Conservation (phyloP, 2,113 vertebrate species). For the Gavia stellata region DNA sequence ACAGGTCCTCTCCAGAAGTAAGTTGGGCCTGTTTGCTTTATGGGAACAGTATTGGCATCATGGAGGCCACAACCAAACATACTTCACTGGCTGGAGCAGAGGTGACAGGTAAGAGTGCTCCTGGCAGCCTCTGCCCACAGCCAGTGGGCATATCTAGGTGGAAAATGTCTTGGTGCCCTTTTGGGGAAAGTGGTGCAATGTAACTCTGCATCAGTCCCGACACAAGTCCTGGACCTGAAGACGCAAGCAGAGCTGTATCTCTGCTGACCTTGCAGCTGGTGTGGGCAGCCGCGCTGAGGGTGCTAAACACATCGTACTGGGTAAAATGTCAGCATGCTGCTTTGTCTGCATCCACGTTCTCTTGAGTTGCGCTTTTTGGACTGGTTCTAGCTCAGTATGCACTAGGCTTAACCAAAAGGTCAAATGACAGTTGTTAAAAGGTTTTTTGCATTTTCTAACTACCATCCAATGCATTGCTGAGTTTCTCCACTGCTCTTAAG, state of each 20-base stretch:
- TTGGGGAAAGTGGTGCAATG: neutral
- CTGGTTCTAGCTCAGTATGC: neutral
- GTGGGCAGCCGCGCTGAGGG: neutral
- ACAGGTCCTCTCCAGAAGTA: neutral
- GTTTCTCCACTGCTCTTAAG: neutral
- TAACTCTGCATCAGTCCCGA: rapidly evolving
- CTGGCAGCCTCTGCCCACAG: neutral
- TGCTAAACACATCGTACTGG: rapidly evolving
- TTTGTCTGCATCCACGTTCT: neutral
- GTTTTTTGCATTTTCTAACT: neutral
- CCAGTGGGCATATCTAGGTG: neutral
- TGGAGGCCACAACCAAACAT: neutral
- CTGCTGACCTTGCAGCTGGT: neutral
- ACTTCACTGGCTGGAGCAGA: neutral
- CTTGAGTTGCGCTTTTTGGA: neutral
- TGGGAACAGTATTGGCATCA: neutral
- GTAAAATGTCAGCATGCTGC: neutral
- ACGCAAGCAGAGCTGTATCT: neutral
- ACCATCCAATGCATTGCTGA: neutral
- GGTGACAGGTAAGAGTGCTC: neutral
- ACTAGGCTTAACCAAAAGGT: neutral
- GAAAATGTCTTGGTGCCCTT: neutral
- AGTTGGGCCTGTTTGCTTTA: neutral
- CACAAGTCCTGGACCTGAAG: neutral
- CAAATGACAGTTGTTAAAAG: neutral